phyloP scores from a whole-genome alignment of 2,888 invertebrate species.

The Atethmia centrago region DNA sequence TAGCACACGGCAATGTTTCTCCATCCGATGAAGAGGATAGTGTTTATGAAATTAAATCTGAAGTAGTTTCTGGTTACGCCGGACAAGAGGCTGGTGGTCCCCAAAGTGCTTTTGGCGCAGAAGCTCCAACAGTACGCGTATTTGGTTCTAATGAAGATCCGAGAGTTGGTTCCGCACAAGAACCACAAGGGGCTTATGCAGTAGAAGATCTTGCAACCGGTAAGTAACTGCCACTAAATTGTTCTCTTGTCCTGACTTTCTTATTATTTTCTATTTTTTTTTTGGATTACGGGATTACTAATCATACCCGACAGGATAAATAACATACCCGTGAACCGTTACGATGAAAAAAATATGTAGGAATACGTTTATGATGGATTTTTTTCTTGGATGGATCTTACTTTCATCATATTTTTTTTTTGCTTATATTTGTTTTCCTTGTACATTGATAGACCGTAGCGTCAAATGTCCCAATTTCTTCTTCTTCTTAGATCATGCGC shows the following conservation, averaged over 20 bases:
- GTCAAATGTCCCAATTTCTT: neutral
- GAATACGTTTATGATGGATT: neutral
- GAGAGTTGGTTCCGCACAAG: neutral
- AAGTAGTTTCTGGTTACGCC: neutral
- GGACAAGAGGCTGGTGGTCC: constrained; percentile 9
- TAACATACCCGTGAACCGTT: neutral
- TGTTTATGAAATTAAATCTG: neutral
- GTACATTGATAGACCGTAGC: neutral
- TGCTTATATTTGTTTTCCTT: neutral
- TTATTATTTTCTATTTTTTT: neutral
- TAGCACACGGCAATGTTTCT: neutral
- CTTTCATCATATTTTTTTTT: neutral
- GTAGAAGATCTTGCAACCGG: neutral
- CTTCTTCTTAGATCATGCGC: neutral
- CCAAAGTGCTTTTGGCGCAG: neutral
- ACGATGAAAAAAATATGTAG: too few relatives aligned
- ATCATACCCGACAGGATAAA: neutral
- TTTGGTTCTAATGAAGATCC: neutral
- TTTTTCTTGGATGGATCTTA: neutral
- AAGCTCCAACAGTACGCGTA: neutral
- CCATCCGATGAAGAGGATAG: neutral
- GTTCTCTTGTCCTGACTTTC: neutral
- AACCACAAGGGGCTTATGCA: neutral
- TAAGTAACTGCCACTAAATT: neutral
- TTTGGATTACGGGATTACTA: neutral